Percentiles rank a stretch among this genome's conserved stretches.
Evolutionary conservation across 53 echinoderm and acorn worm species (phyloP).

Genomic region (Zoroaster sp.): DNA sequence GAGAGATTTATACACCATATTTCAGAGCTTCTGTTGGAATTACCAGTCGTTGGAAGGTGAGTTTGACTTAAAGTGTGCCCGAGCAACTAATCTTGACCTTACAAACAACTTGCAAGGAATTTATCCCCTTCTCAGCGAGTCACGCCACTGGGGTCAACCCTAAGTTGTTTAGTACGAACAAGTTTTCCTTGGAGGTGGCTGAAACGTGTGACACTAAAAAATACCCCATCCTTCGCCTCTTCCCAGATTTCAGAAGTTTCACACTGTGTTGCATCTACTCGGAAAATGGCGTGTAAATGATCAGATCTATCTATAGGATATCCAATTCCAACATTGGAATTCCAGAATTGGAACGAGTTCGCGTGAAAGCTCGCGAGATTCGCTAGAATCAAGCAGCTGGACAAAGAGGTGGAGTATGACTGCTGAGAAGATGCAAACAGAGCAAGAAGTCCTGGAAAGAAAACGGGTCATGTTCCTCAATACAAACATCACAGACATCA

Average conservation of each 20-base stretch:
- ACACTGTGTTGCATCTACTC: conserved; percentile 75
- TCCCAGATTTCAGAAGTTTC: conserved; percentile 96
- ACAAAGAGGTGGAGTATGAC: conserved; percentile 72
- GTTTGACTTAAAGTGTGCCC: conserved; percentile 89
- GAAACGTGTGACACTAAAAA: conserved; percentile 85
- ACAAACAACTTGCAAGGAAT: conserved; percentile 74
- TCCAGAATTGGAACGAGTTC: conserved; percentile 84
- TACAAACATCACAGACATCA: conserved; percentile 71
- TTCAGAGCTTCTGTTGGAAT: conserved; percentile 88
- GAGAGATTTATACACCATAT: conserved; percentile 65
- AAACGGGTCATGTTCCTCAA: conserved; percentile 70
- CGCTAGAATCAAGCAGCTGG: conserved; percentile 76
- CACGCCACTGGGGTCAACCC: conserved; percentile 61
- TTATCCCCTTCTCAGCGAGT: conserved; percentile 20
- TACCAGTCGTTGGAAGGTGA: conserved; percentile 92
- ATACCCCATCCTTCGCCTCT: conserved; percentile 79
- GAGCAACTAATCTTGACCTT: conserved; percentile 81
- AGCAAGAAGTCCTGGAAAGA: conserved; percentile 79
- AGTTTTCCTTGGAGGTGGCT: conserved; percentile 91
- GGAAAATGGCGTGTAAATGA: conserved; percentile 93
- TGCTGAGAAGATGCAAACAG: conserved; percentile 68
- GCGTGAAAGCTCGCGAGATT: conserved; percentile 81
- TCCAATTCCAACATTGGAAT: conserved; percentile 82
- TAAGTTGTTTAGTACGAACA: conserved; percentile 84
- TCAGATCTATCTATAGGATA: conserved; percentile 92